Conservation (phyloP, 2,797 vertebrate species). For the Valencia hispanica region DNA sequence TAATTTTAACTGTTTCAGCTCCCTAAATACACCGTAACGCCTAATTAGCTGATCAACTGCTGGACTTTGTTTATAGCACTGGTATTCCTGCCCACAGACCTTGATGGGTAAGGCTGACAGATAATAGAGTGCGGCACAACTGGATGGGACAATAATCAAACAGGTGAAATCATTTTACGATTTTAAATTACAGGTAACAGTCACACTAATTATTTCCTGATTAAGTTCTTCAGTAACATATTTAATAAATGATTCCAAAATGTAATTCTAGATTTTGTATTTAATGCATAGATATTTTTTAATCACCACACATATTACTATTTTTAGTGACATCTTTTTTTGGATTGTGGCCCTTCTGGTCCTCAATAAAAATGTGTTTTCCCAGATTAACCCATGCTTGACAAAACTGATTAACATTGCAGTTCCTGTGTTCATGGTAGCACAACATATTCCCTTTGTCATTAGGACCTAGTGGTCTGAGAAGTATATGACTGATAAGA, state of each 20-base stretch:
- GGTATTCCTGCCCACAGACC: background rate
- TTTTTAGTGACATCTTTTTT: background rate
- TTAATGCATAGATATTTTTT: background rate
- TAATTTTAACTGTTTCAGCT: background rate
- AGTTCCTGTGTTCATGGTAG: background rate
- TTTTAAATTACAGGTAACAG: background rate
- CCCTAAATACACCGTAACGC: background rate
- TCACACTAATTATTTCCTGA: background rate
- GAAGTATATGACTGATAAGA: too few species aligned
- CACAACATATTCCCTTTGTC: background rate
- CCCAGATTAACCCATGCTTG: background rate
- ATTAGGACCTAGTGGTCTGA: background rate
- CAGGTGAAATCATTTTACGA: background rate
- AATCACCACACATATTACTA: background rate
- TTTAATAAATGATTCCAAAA: background rate
- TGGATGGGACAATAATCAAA: background rate
- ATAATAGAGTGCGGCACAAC: background rate
- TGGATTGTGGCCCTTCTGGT: background rate
- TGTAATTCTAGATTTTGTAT: background rate
- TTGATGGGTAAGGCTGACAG: background rate
- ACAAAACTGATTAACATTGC: too few species aligned
- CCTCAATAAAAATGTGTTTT: background rate
- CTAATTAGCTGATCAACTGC: background rate
- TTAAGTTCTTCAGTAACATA: background rate
- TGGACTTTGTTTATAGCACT: background rate